These are phyloP conservation scores for Knipowitschia caucasica DNA, from an alignment of 2,797 vertebrate genomes.

Conservation along the genomic window DNA sequence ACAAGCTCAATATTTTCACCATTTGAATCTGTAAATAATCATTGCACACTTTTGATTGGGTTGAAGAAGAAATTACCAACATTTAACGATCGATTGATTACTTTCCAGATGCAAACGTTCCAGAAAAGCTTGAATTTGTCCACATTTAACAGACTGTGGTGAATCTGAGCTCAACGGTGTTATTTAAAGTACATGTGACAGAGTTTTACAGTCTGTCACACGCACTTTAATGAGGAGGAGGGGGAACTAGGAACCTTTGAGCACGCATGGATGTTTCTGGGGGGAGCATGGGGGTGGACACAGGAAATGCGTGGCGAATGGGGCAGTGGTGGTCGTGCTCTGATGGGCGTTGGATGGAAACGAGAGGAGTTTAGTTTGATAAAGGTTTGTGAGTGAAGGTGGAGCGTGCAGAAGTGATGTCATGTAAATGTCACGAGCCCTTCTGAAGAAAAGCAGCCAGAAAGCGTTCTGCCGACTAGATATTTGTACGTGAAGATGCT, in stretches of 20 bases:
- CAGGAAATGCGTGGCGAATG: constrained; percentile 40
- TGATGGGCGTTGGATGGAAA: constrained; percentile 57
- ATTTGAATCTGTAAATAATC: constrained; percentile 43
- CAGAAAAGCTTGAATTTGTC: constrained; percentile 47
- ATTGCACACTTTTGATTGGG: background rate
- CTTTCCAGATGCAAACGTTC: constrained; percentile 34
- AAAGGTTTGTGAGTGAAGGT: constrained; percentile 32
- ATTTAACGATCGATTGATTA: constrained; percentile 19
- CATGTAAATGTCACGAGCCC: background rate
- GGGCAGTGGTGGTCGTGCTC: constrained; percentile 57
- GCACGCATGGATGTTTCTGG: constrained; percentile 77
- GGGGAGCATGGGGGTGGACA: constrained; percentile 55
- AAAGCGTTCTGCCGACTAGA: background rate
- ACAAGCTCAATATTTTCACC: constrained; percentile 52
- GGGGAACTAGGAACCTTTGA: constrained; percentile 61
- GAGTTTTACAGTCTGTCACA: no score
- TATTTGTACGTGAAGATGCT: no score
- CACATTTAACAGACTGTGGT: constrained; percentile 45
- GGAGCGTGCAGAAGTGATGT: constrained; percentile 30
- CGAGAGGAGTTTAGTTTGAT: background rate
- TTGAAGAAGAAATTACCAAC: constrained; percentile 48
- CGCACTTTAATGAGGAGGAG: constrained; percentile 5
- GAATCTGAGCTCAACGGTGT: constrained; percentile 60
- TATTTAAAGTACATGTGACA: no score
- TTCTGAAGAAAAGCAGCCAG: background rate